These are phyloP conservation scores for Podarcis muralis DNA, from an alignment of 2,113 vertebrate genomes.

Conservation along the genomic window DNA sequence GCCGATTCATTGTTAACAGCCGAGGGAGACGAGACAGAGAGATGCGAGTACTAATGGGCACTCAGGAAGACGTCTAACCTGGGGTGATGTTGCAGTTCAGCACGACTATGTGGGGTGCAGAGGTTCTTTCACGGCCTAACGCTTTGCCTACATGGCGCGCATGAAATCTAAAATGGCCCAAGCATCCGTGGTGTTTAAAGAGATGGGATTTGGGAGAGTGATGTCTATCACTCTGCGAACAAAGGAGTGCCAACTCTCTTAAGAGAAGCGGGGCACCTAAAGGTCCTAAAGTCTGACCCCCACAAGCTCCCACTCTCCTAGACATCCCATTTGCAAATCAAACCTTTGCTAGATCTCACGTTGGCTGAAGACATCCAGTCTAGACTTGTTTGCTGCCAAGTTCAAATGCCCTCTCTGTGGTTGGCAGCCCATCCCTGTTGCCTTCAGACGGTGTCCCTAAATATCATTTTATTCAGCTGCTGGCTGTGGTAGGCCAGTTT, in stretches of 20 bases:
- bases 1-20: neutral
- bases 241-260: neutral
- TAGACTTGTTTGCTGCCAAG: neutral
- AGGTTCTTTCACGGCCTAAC: neutral
- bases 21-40: neutral
- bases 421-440: neutral
- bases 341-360: too few species aligned
- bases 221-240: neutral
- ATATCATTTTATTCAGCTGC: neutral
- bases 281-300: neutral
- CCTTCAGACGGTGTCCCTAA: neutral
- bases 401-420: neutral
- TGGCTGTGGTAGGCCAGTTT: neutral
- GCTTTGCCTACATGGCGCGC: too few species aligned
- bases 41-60: neutral
- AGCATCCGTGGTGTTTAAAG: neutral
- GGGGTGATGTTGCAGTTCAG: neutral
- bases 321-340: neutral
- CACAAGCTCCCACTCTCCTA: neutral
- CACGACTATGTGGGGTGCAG: too few species aligned
- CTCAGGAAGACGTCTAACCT: neutral
- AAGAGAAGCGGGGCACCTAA: too few species aligned
- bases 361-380: neutral
- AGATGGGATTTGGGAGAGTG: neutral
- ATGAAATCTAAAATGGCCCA: neutral